These are phyloP conservation scores for Acanthosepion pharaonis DNA, from an alignment of 2,888 invertebrate genomes.

Conservation along the genomic window DNA sequence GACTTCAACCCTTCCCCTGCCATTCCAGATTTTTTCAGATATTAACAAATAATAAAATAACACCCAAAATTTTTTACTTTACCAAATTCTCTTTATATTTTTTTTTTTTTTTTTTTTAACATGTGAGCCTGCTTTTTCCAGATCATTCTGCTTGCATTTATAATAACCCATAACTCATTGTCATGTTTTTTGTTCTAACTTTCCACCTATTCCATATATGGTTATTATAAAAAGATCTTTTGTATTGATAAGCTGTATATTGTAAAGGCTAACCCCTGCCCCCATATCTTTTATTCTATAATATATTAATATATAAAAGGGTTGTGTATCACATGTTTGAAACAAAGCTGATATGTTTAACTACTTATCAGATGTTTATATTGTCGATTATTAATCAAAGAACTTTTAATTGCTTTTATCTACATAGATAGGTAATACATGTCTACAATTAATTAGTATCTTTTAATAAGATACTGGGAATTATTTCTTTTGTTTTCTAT, in stretches of 20 bases:
- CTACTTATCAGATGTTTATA: conserved; percentile 7
- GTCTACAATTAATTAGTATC: not conserved
- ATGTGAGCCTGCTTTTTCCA: not conserved
- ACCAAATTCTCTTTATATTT: not conserved
- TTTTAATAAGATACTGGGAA: not conserved
- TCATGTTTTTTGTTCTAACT: not conserved
- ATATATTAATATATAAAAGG: not conserved
- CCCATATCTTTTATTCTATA: not conserved
- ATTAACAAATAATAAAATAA: not conserved
- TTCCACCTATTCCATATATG: not conserved
- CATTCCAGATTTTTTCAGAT: not conserved
- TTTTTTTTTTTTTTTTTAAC: not conserved
- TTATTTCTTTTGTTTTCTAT: not conserved
- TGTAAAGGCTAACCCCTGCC: not conserved
- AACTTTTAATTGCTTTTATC: not conserved
- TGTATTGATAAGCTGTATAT: not conserved
- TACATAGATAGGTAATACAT: not conserved
- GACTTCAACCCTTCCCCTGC: not conserved
- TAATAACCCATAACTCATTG: not conserved
- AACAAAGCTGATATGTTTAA: not conserved
- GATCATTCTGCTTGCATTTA: not conserved
- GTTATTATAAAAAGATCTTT: not conserved
- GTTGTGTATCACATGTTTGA: not conserved
- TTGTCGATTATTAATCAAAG: not conserved
- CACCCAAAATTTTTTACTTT: not conserved